Base-by-base conservation (phyloP, 1,140 invertebrate species). In the Steinernema khuongi region DNA sequence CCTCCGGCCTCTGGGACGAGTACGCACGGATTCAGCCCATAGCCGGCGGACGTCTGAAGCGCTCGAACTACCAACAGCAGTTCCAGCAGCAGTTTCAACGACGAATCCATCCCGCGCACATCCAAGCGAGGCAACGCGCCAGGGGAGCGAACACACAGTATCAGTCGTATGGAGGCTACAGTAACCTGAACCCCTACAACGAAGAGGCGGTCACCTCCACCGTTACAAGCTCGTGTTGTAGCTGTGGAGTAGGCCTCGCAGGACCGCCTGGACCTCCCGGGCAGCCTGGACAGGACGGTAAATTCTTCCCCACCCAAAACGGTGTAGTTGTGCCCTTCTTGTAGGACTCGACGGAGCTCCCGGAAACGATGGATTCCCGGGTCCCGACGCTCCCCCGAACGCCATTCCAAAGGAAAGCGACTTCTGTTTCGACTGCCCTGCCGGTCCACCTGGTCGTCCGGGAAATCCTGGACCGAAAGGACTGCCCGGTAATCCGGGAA, bases 1-100 rank as follows among this genome's bases (percentile, higher is more conserved):
- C 75, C 33, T 68, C 73, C 31, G 75, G 75, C 33, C 75, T 77
- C 60, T 77, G 75, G 75, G 75, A 74, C 30, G 72, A 77, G 69
- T 77, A 77, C 72, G 31, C 70, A 26, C 30, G 18, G 1, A 28
- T 67, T 7, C 22, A 66, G 31, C 18, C 30, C n/a, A 32, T 67
- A 68, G 68, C 31, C 67, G 70, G 30, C n/a, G 74, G 74, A 41
- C 70, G 74, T 31, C 50, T 75, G 44, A 75, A 75, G 74, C 70
- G 74, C 11, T 60, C 50, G 4, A 60, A 22, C 50, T 60, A 60
- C 19, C 50, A 60, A n/a, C 36, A 41, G 36, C 36, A 41, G n/a
- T 41, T 41, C 36, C 36, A 41, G 50, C 50, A 60, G 22, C 50
- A 60, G 50, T 22, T 60, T 7, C 4, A 60, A 7, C 50, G 19